Conservation (phyloP, 2,888 invertebrate species). For the Nemoura dubitans region DNA sequence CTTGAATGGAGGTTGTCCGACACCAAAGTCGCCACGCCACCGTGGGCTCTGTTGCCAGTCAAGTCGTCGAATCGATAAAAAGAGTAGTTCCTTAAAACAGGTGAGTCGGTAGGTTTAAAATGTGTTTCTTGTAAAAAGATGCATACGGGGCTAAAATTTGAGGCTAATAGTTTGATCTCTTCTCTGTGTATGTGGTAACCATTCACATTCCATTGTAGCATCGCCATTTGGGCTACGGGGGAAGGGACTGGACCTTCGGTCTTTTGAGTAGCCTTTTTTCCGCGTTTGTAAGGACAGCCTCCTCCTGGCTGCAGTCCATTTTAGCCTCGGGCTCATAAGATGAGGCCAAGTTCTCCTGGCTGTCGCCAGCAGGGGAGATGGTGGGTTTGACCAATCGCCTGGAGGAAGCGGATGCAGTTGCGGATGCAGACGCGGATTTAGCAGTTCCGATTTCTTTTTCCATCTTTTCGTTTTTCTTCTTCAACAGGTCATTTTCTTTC, state of each 20-base stretch:
- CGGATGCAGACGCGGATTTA: background rate
- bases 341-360: no score
- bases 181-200: constrained; percentile 9
- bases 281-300: background rate
- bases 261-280: background rate
- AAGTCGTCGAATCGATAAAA: constrained; percentile 20
- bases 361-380: no score
- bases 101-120: constrained; percentile 27
- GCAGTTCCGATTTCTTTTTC: background rate
- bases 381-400: no score
- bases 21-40: constrained; percentile 28
- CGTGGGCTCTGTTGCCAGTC: constrained; percentile 18
- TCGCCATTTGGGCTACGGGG: background rate
- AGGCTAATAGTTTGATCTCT: constrained; percentile 22
- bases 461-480: background rate
- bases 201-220: constrained; percentile 38
- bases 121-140: constrained; percentile 39
- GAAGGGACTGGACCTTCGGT: no score
- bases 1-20: background rate
- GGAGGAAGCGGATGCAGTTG: background rate
- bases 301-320: no score
- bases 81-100: background rate
- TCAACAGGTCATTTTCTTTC: constrained; percentile 13
- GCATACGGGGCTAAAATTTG: constrained; percentile 29
- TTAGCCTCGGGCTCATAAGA: no score